Evolutionary conservation across 2,113 vertebrate species (phyloP), one percentile per base, ranked within the genome.

Genomic region (Butastur rufipennis): DNA sequence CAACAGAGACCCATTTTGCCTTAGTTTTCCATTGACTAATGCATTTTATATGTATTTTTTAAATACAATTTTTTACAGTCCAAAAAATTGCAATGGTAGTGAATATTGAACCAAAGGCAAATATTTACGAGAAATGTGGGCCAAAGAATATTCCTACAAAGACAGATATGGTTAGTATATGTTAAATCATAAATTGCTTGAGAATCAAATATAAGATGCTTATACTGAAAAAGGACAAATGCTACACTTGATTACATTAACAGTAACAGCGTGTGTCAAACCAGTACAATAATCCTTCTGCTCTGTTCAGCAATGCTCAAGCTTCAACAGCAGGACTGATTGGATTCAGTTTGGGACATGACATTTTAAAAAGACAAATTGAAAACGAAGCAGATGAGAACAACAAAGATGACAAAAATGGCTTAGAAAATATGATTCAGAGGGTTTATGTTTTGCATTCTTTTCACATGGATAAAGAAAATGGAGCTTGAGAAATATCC

Each of bases 341-440:
- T 34, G 40, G 81, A 91, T 91, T 91, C 68, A n/a, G 26, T 72
- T 32, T 68, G 71, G 70, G 78, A 91, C 70, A 72, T 29, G 78
- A 65, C 87, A 87, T 94, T 94, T 91, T 36, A 48, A 89, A 94
- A 79, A 93, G 87, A 93, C 20, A 94, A 85, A 93, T 9, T 80
- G 84, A 78, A 93, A 96, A 53, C 23, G 66, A 87, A 82, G 78
- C 43, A 90, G 66, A 90, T 85, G 74, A 95, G 70, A 96, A 89
- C 43, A 94, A 89, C 45, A 36, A 40, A 68, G 58, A 85, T 72
- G 81, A 93, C 74, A 95, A 72, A 93, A 92, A 63, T 2, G 27
- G 74, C 50, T 68, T 72, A 34, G 56, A 87, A 94, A 91, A 77
- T 36, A 79, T 5, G 27, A 80, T 34, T 68, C 40, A 65, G 70